phyloP scores from a whole-genome alignment of 2,888 invertebrate species.

The Philopedon plagiatum region DNA sequence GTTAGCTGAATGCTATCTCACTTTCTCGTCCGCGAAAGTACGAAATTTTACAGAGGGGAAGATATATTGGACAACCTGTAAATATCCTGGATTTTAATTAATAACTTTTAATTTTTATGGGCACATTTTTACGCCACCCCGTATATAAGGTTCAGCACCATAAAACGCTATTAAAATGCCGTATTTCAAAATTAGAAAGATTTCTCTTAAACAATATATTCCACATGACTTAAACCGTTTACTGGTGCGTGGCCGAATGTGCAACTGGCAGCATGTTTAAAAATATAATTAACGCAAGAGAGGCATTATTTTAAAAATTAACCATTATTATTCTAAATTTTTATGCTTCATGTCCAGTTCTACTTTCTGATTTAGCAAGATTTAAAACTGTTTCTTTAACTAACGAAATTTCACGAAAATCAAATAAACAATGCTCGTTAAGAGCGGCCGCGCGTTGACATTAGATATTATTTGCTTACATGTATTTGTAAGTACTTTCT shows the following conservation, averaged over 20 bases:
- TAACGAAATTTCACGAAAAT: conserved; percentile 6
- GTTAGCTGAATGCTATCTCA: no score
- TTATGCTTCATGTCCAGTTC: conserved; percentile 20
- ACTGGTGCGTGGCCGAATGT: conserved; percentile 32
- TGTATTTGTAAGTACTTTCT: background rate
- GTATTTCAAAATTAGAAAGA: conserved; percentile 5
- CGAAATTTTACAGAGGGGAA: no score
- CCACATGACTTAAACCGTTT: conserved; percentile 15
- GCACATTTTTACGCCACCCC: no score
- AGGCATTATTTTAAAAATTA: conserved; percentile 18
- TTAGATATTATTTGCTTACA: background rate
- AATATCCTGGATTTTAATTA: no score
- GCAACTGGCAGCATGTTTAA: conserved; percentile 15
- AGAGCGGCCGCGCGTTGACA: background rate
- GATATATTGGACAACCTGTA: no score
- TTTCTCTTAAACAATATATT: conserved; percentile 33
- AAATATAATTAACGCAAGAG: conserved; percentile 17
- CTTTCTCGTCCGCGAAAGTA: no score
- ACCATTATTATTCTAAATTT: conserved; percentile 23
- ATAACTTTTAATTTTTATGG: no score
- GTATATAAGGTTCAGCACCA: background rate
- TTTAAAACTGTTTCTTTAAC: conserved; percentile 4
- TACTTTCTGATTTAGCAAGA: conserved; percentile 27
- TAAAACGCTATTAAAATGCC: background rate
- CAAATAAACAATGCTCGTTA: conserved; percentile 2